Evolutionary conservation across 1,140 invertebrate genomes (phyloP).

Genomic region (Bombus terrestris): DNA sequence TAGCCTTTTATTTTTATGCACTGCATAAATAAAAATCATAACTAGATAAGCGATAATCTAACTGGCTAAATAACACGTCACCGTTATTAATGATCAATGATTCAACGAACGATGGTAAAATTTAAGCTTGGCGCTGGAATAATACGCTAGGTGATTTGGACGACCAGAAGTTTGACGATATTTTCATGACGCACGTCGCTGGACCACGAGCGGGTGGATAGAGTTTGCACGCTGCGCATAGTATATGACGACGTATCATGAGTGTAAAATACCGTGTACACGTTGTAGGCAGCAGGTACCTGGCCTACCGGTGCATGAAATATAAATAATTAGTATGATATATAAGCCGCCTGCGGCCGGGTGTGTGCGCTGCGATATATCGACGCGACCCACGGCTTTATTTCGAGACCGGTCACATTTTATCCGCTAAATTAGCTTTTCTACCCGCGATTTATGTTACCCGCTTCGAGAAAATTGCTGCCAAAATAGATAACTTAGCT

Average conservation of each 20-base stretch:
- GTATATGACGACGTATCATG: constrained; percentile 56
- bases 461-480: constrained; percentile 66
- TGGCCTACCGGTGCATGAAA: constrained; percentile 65
- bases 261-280: constrained; percentile 71
- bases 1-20: constrained; percentile 4
- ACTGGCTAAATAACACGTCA: not conserved
- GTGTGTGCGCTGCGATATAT: constrained; percentile 71
- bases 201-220: constrained; percentile 1
- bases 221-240: constrained; percentile 30
- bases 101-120: not conserved
- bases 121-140: not conserved
- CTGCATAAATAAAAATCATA: constrained; percentile 1
- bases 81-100: constrained; percentile 21
- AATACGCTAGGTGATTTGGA: constrained; percentile 10
- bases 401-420: constrained; percentile 74
- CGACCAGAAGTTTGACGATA: constrained; percentile 37
- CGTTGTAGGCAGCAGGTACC: constrained; percentile 57
- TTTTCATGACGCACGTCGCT: constrained; percentile 35
- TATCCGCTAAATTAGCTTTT: constrained; percentile 75
- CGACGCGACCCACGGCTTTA: constrained; percentile 75
- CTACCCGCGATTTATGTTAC: constrained; percentile 73
- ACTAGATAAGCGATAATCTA: constrained; percentile 36
- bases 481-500: constrained; percentile 66
- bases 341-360: constrained; percentile 70
- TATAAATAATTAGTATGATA: constrained; percentile 80